These are phyloP conservation scores for Thinocorus orbignyianus DNA, from an alignment of 2,113 vertebrate genomes.

Conservation along the genomic window DNA sequence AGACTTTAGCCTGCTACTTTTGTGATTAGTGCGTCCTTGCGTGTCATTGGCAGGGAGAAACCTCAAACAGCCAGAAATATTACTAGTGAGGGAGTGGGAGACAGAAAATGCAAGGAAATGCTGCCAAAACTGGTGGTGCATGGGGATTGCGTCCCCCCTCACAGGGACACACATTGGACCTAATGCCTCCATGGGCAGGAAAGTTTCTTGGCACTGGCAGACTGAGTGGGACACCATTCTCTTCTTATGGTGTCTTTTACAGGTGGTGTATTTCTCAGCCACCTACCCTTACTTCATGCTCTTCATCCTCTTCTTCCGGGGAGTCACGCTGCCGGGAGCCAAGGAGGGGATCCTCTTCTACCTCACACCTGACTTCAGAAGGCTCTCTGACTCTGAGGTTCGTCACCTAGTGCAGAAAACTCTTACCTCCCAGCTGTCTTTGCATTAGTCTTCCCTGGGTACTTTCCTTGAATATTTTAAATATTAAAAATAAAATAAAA, in stretches of 20 bases:
- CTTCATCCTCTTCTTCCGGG: conserved; percentile 89
- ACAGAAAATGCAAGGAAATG: background rate
- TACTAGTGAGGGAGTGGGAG: background rate
- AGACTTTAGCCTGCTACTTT: background rate
- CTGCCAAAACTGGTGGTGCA: background rate
- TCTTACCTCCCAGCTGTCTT: background rate
- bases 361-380: conserved; percentile 88
- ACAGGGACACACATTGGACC: rapidly evolving
- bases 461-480: background rate
- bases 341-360: conserved; percentile 89
- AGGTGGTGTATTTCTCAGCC: conserved; percentile 94
- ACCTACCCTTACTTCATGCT: conserved; percentile 94
- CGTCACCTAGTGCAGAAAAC: background rate
- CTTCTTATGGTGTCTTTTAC: background rate
- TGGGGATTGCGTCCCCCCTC: rapidly evolving
- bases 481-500: background rate
- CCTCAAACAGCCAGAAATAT: background rate
- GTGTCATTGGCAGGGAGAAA: background rate
- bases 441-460: background rate
- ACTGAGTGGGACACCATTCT: background rate
- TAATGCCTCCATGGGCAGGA: rapidly evolving
- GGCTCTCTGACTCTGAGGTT: conserved; percentile 85
- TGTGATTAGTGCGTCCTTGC: background rate
- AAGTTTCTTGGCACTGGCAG: background rate
- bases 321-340: conserved; percentile 87